phyloP scores from a whole-genome alignment of 2,888 invertebrate genomes.

The Orthonevra nobilis region DNA sequence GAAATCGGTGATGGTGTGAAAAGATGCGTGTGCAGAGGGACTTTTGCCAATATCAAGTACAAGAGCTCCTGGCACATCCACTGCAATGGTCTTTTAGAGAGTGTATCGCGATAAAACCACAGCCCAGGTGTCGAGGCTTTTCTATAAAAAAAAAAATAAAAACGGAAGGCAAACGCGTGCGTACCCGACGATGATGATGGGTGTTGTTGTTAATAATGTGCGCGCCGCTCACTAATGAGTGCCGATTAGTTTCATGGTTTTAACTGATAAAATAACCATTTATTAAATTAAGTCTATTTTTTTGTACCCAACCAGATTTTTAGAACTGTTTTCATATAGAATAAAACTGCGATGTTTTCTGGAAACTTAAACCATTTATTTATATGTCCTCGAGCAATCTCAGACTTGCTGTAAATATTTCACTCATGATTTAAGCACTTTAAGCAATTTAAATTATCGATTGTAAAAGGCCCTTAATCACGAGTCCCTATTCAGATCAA shows the following conservation, averaged over 20 bases:
- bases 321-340: no score
- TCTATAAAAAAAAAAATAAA: no score
- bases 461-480: slow-evolving; percentile 36
- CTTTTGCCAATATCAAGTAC: slow-evolving; percentile 7
- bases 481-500: slow-evolving; percentile 37
- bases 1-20: slow-evolving; percentile 49
- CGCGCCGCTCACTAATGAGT: not conserved
- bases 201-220: slow-evolving; percentile 23
- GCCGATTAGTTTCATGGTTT: not conserved
- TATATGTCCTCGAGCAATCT: no score
- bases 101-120: slow-evolving; percentile 45
- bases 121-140: slow-evolving; percentile 40
- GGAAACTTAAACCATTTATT: no score
- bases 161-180: slow-evolving; percentile 38
- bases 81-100: slow-evolving; percentile 13
- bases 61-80: slow-evolving; percentile 20
- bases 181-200: slow-evolving; percentile 24
- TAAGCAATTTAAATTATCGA: no score
- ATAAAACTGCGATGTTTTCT: no score
- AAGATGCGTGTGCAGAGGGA: slow-evolving; percentile 61
- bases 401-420: no score
- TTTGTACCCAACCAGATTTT: no score
- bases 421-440: no score
- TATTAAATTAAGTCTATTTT: not conserved
- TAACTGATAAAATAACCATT: not conserved